Evolutionary conservation across 2,113 vertebrate genomes (phyloP).

Genomic region (Otolemur garnettii): DNA sequence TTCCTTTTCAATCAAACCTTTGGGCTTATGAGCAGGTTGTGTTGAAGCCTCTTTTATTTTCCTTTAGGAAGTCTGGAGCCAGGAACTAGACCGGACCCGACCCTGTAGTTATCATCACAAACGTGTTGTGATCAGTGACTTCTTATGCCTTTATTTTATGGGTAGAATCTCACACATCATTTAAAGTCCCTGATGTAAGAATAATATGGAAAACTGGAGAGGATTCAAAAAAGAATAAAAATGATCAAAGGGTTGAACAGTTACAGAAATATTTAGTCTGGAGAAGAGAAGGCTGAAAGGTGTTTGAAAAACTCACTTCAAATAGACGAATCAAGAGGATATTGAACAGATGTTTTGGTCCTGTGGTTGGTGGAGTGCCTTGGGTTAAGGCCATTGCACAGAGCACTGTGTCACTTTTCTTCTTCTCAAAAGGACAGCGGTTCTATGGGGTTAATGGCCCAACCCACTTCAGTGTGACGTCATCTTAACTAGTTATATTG

Average conservation of each 20-base stretch:
- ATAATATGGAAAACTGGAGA: constrained; percentile 34
- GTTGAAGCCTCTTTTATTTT: constrained; percentile 11
- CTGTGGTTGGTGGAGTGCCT: not conserved
- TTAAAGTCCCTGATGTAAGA: not conserved
- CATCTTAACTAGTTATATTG: not conserved
- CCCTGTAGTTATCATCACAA: not conserved
- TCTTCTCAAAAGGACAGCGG: not conserved
- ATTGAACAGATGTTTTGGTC: not conserved
- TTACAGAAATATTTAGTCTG: constrained; percentile 67
- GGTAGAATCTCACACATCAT: not conserved
- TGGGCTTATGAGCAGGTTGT: not conserved
- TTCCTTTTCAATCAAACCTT: constrained; percentile 16
- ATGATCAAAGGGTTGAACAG: constrained; percentile 34
- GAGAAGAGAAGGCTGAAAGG: constrained; percentile 11
- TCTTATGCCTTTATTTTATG: not conserved
- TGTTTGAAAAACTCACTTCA: constrained; percentile 39
- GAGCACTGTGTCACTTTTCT: not conserved
- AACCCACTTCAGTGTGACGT: not conserved
- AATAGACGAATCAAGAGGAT: not conserved
- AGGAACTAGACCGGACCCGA: not conserved
- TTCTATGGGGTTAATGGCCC: not conserved
- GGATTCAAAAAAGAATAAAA: not conserved
- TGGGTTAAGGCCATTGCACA: not conserved
- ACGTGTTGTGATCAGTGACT: not conserved
- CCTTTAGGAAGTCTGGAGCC: not conserved